A percentile compares a stretch with the other conserved stretches of the same genome.
Conservation (phyloP, 2,113 vertebrate species). For the Halcyon senegalensis region DNA sequence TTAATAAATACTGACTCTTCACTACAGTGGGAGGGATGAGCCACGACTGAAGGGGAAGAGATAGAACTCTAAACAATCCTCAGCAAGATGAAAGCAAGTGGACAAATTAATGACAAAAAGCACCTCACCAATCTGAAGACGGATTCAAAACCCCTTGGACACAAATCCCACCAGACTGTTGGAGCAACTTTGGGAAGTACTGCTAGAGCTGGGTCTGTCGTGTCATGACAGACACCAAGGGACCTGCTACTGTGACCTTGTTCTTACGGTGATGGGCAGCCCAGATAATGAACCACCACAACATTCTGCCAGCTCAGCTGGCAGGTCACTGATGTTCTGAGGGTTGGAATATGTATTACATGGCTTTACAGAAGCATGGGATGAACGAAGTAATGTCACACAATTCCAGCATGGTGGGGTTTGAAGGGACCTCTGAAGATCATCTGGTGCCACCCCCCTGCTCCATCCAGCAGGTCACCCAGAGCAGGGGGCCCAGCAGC, state of each 20-base stretch:
- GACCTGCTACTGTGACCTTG: neutral
- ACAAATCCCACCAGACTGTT: neutral
- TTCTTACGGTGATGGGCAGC: neutral
- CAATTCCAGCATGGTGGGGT: neutral
- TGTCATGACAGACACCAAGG: too few relatives aligned
- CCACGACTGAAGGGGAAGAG: neutral
- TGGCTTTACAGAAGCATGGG: neutral
- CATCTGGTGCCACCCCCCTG: neutral
- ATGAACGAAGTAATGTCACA: neutral
- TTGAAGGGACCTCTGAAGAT: neutral
- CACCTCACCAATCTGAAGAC: neutral
- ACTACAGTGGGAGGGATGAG: neutral
- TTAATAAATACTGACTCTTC: neutral
- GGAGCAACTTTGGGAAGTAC: neutral
- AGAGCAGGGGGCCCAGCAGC: too few relatives aligned
- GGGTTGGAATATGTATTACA: fast-evolving
- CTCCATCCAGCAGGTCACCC: neutral
- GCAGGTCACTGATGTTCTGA: neutral
- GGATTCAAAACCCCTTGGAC: neutral
- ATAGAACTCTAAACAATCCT: neutral
- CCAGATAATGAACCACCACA: neutral
- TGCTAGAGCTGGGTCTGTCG: neutral
- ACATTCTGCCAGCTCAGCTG: neutral
- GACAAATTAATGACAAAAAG: neutral
- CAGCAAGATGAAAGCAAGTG: neutral